These are phyloP conservation scores for Barbus barbus DNA, from an alignment of 2,113 vertebrate species.

Conservation along the genomic window DNA sequence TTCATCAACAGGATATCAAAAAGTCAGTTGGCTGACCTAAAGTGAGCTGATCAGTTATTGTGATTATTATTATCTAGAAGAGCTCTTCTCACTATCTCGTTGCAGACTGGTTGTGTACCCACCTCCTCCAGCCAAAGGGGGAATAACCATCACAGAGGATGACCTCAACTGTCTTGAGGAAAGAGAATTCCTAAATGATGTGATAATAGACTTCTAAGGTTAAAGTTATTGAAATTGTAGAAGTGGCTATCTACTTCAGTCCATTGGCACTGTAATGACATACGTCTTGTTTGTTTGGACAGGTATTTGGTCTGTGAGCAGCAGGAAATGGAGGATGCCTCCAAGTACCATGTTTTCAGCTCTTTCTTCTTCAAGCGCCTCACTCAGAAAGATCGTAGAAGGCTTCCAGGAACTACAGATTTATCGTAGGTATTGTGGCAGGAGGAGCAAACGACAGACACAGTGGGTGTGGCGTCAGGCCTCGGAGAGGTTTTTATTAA, in stretches of 20 bases:
- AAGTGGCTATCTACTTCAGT: background rate
- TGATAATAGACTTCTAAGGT: constrained; percentile 95
- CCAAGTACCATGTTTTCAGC: constrained; percentile 86
- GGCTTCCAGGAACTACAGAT: constrained; percentile 73
- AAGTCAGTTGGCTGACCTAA: constrained; percentile 73
- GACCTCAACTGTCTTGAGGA: constrained; percentile 86
- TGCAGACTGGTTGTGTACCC: constrained; percentile 87
- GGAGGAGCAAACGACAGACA: too few relatives aligned
- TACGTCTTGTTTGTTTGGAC: constrained; percentile 49
- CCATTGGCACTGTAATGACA: background rate
- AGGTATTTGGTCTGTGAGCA: constrained; percentile 88
- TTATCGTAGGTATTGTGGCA: constrained; percentile 88
- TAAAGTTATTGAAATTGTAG: constrained; percentile 61
- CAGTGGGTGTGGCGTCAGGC: too few relatives aligned
- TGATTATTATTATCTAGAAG: background rate
- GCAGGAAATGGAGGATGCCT: constrained; percentile 81
- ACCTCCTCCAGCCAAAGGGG: constrained; percentile 86
- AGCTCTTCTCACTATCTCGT: background rate
- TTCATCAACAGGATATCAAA: constrained; percentile 78
- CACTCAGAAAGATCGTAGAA: constrained; percentile 84
- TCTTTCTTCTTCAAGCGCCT: constrained; percentile 90
- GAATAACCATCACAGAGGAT: constrained; percentile 87
- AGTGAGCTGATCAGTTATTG: background rate
- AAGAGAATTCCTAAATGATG: constrained; percentile 89
- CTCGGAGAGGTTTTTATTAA: too few relatives aligned